Evolutionary conservation across 2,888 invertebrate species (phyloP).

Genomic region (Scaptomyza polygonia): DNA sequence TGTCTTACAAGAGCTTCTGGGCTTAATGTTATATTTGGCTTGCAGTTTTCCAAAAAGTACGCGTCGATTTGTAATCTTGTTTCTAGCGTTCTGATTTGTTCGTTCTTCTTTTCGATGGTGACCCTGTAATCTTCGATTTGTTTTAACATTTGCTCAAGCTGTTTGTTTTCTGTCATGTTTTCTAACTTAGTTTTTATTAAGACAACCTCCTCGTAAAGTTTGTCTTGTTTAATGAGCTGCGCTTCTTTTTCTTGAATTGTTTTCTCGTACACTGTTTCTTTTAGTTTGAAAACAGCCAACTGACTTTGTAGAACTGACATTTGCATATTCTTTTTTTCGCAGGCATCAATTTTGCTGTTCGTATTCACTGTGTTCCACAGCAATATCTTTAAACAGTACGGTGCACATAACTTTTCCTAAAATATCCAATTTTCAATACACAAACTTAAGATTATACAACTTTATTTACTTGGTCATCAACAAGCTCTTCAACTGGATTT

Average conservation of each 20-base stretch:
- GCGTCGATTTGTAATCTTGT: conserved; percentile 16
- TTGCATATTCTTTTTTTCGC: conserved; percentile 33
- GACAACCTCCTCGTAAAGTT: conserved; percentile 23
- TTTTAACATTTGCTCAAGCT: conserved; percentile 8
- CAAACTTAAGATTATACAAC: not conserved
- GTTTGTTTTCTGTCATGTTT: conserved; percentile 16
- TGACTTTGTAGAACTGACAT: conserved; percentile 41
- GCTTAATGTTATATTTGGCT: conserved; percentile 8
- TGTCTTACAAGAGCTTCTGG: conserved; percentile 9
- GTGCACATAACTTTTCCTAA: conserved; percentile 17
- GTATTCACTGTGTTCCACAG: conserved; percentile 15
- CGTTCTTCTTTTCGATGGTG: conserved; percentile 31
- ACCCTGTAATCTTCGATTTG: conserved; percentile 27
- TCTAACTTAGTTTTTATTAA: conserved; percentile 18
- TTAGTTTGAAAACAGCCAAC: conserved; percentile 29
- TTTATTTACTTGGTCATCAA: conserved; percentile 3
- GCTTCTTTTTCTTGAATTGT: conserved; percentile 15
- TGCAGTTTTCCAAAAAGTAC: not conserved
- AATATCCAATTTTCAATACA: not conserved
- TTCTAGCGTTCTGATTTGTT: conserved; percentile 23
- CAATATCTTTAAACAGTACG: conserved; percentile 36
- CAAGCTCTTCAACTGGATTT: not conserved
- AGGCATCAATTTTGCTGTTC: conserved; percentile 31
- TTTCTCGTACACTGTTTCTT: conserved; percentile 28
- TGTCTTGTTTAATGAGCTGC: conserved; percentile 10